Conservation (phyloP, 1,140 invertebrate species). For the Saccostrea echinata region DNA sequence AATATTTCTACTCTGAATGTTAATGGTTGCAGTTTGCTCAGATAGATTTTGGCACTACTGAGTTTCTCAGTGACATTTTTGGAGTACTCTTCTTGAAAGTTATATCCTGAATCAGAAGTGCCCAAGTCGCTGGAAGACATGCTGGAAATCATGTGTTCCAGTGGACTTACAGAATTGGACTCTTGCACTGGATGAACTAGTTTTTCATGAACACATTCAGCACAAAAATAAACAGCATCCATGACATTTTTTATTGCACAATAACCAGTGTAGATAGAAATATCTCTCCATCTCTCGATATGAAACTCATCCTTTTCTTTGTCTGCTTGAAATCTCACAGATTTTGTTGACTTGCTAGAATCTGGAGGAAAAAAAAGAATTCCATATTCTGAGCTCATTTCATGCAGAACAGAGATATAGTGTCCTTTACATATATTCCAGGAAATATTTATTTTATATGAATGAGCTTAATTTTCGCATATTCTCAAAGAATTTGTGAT, state of each 20-base stretch:
- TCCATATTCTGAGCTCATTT: not conserved
- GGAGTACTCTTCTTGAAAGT: slow-evolving; percentile 69
- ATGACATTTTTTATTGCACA: slow-evolving; percentile 76
- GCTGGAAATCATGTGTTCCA: slow-evolving; percentile 28
- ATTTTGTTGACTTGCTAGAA: slow-evolving; percentile 64
- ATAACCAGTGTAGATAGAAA: slow-evolving; percentile 74
- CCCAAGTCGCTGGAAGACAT: slow-evolving; percentile 5
- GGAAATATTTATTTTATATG: too few species aligned
- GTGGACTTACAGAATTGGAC: slow-evolving; percentile 41
- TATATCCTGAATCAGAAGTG: slow-evolving; percentile 42
- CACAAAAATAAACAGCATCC: slow-evolving; percentile 74
- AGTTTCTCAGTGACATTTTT: slow-evolving; percentile 70
- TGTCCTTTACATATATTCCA: too few species aligned
- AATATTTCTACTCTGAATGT: slow-evolving; percentile 79
- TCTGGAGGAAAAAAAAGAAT: not conserved
- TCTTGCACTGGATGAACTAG: slow-evolving; percentile 67
- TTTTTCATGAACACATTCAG: slow-evolving; percentile 65
- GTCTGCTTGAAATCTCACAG: slow-evolving; percentile 68
- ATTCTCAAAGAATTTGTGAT: too few species aligned
- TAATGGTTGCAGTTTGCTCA: slow-evolving; percentile 76
- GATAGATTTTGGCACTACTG: slow-evolving; percentile 64
- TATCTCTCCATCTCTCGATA: slow-evolving; percentile 74
- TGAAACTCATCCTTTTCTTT: slow-evolving; percentile 54
- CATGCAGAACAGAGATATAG: too few species aligned
- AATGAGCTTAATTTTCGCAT: not conserved